Evolutionary conservation across 2,113 vertebrate genomes (phyloP).

Genomic region (Speoplatyrhinus poulsoni): DNA sequence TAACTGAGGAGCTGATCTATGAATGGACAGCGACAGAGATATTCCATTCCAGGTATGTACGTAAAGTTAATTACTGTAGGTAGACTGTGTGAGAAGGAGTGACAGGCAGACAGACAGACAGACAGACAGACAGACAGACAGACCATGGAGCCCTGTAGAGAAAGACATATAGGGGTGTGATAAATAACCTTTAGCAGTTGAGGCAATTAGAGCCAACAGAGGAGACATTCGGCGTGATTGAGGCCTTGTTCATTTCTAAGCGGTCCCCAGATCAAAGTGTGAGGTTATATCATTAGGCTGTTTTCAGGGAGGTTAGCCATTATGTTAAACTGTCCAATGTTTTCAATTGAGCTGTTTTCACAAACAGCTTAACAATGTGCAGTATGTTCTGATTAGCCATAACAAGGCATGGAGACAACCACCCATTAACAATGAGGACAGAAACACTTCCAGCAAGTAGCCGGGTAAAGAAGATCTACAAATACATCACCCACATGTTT

Average conservation of each 20-base stretch:
- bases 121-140: not conserved
- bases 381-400: conserved; percentile 24
- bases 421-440: conserved; percentile 27
- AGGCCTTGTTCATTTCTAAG: conserved; percentile 21
- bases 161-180: not conserved
- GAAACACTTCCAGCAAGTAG: conserved; percentile 1
- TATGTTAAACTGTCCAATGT: not conserved
- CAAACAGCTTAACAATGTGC: conserved; percentile 20
- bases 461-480: not conserved
- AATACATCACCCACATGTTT: not conserved
- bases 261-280: conserved; percentile 39
- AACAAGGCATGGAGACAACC: conserved; percentile 28
- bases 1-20: too few species aligned
- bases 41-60: too few species aligned
- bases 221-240: conserved; percentile 23
- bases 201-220: conserved; percentile 25
- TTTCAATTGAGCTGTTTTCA: conserved; percentile 29
- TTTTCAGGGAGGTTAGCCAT: conserved; percentile 19
- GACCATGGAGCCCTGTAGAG: not conserved
- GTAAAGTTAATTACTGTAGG: too few species aligned
- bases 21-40: too few species aligned
- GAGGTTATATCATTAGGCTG: conserved; percentile 29
- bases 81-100: too few species aligned
- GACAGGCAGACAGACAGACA: not conserved
- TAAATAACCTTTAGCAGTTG: conserved; percentile 32